Evolutionary conservation across 2,797 vertebrate genomes (phyloP).

Genomic region (Limosa lapponica): DNA sequence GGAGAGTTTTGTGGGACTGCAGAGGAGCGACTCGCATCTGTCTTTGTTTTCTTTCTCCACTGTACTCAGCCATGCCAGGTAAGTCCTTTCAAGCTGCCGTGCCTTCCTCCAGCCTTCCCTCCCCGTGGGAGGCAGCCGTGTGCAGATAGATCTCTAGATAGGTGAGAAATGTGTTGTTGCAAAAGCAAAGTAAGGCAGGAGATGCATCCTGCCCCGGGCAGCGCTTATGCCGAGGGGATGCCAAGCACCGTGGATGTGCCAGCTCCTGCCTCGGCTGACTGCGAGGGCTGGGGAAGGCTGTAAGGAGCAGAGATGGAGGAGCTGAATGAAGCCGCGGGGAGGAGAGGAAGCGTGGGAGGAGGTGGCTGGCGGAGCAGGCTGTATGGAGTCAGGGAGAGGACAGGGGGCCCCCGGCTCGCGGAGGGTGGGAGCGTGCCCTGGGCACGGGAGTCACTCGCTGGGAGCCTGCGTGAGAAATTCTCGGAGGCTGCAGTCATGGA

Average conservation of each 20-base stretch:
- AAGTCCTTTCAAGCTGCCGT: background rate
- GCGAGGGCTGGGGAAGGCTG: background rate
- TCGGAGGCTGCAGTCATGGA: constrained; percentile 3
- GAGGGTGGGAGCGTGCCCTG: constrained; percentile 27
- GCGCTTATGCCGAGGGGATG: background rate
- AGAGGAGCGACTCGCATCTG: background rate
- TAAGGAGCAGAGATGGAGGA: background rate
- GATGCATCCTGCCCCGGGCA: background rate
- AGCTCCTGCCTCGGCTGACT: background rate
- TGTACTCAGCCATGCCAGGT: background rate
- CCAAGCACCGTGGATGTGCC: background rate
- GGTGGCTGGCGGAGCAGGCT: background rate
- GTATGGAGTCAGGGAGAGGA: constrained; percentile 10
- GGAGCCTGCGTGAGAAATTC: background rate
- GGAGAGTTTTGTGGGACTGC: background rate
- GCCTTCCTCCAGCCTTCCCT: background rate
- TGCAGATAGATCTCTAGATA: background rate
- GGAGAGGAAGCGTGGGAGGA: background rate
- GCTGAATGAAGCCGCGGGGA: background rate
- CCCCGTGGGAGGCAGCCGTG: background rate
- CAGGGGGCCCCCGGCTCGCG: background rate
- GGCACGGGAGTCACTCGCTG: background rate
- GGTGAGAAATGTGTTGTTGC: background rate
- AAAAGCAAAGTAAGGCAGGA: background rate
- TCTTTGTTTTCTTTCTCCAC: background rate